Evolutionary conservation across 2,888 invertebrate species (phyloP), one percentile per base, ranked within the genome.

Genomic region (Chrysina gloriosa): DNA sequence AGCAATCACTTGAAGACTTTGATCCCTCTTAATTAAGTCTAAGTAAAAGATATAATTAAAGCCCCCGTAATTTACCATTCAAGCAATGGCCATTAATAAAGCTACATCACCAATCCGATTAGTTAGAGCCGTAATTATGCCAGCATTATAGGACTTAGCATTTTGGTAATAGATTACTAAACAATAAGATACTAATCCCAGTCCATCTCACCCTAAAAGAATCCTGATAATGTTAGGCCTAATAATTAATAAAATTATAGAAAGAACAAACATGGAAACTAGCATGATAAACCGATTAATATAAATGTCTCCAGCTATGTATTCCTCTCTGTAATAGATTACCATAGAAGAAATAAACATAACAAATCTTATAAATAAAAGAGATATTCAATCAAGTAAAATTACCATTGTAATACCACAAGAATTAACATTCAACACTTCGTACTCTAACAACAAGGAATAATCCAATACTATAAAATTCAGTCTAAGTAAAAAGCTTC

Each of bases 91-190:
- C 73, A 90, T 80, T 78, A 91, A 85, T 82, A 92, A 85, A 75
- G 88, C 84, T 14, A 89, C 87, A 88, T 92, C 91, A 0, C 92
- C 91, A 80, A 92, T 81, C 9, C 92, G 92, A 87, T 92, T 92
- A 16, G 87, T 88, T 79, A 92, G 82, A 76, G 87, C 87, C 11
- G 92, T 92, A 78, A 92, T 84, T 84, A 92, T 90, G 0, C 91
- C 90, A 0, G 90, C 89, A 85, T 87, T 89, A 86, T 85, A 88
- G 76, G 90, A 90, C 70, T 87, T 89, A 65, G 85, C 79, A 86
- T 89, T 91, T 82, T 90, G 88, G 84, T 89, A 90, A 84, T 87
- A 91, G 86, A 90, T 87, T 0, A 90, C 89, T 82, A 92, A 88
- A 85, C 88, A 88, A 87, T 90, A 92, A 78, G 91, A 92, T 77